Base-by-base conservation (phyloP, 2,113 vertebrate species). In the Colossoma macropomum region DNA sequence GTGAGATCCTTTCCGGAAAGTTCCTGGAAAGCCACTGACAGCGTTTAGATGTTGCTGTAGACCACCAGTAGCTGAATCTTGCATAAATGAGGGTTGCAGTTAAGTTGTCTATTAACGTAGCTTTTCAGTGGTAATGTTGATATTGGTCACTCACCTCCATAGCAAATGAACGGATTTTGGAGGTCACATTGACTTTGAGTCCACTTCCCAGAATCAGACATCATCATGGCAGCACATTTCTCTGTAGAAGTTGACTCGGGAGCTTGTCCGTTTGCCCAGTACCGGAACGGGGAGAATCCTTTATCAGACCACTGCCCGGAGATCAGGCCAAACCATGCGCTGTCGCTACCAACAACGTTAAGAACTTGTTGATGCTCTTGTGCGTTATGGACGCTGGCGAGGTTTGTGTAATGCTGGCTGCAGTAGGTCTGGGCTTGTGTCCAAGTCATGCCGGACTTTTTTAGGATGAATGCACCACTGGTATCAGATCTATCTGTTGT, bases 351-450 rank as follows among this genome's bases (percentile, higher is more conserved):
- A 30, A 13, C 1, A 25, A 41, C 1, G 6, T 48, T 13, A 23
- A 71, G 13, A 25, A 81, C 15, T 17, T 30, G 41, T 41, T 70
- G 30, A 13, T 62, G 13, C 21, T 80, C 59, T 32, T 27, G 56
- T 28, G 23, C 10, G 8, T 34, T 82, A 25, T 17, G 25, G 59
- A 85, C 56, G 9, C 3, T 52, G 11, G n/a, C 85, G 19, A 86
- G 32, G 38, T 83, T 80, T 63, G 71, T 66, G 77, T 86, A 32
- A 2, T 71, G 0, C n/a, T 72, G 45, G 76, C 65, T 65, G 66
- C 85, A 86, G 77, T 86, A 80, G 19, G 5, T 77, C 48, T 71
- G 81, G 59, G 85, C 71, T 21, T 70, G 50, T 25, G 4, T 56
- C 80, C 80, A 86, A n/a, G 12, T 56, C 56, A 28, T 54, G 0